Evolutionary conservation across 2,888 invertebrate species (phyloP).

Genomic region (Acrocyrtus sp.): DNA sequence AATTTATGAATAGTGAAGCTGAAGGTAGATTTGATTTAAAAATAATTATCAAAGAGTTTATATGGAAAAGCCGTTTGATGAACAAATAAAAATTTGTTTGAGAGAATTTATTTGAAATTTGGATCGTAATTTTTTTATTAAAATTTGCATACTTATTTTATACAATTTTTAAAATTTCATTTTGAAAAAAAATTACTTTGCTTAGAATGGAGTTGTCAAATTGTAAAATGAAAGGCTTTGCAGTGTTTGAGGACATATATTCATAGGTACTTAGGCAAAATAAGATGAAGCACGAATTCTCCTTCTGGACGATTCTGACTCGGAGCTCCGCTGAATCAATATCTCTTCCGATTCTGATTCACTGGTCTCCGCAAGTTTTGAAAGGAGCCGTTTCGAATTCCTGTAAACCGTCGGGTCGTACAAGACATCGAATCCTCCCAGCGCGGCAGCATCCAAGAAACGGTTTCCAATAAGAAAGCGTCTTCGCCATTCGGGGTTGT

Average conservation of each 20-base stretch:
- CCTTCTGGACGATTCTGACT: slow-evolving; percentile 38
- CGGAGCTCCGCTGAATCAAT: slow-evolving; percentile 27
- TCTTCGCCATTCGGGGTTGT: slow-evolving; percentile 42
- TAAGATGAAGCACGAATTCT: slow-evolving; percentile 18
- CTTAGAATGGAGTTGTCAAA: too few relatives aligned
- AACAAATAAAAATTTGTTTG: too few relatives aligned
- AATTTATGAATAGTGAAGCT: too few relatives aligned
- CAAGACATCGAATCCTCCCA: slow-evolving; percentile 55
- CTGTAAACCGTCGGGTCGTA: slow-evolving; percentile 46
- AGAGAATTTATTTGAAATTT: too few relatives aligned
- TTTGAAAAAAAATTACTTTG: slow-evolving; percentile 2
- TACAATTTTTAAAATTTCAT: not conserved
- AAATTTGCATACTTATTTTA: too few relatives aligned
- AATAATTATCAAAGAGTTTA: too few relatives aligned
- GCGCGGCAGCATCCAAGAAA: slow-evolving; percentile 53
- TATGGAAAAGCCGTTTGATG: too few relatives aligned
- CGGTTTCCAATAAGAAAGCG: slow-evolving; percentile 54
- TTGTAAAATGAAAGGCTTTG: too few relatives aligned
- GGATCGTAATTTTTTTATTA: too few relatives aligned
- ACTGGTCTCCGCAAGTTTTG: slow-evolving; percentile 33
- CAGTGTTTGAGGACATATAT: too few relatives aligned
- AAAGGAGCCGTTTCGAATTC: slow-evolving; percentile 30
- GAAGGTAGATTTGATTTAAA: too few relatives aligned
- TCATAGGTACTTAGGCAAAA: not conserved
- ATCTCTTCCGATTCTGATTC: slow-evolving; percentile 46